Conservation (phyloP, 1,140 invertebrate genomes). For the Drosophila ercepeae region DNA sequence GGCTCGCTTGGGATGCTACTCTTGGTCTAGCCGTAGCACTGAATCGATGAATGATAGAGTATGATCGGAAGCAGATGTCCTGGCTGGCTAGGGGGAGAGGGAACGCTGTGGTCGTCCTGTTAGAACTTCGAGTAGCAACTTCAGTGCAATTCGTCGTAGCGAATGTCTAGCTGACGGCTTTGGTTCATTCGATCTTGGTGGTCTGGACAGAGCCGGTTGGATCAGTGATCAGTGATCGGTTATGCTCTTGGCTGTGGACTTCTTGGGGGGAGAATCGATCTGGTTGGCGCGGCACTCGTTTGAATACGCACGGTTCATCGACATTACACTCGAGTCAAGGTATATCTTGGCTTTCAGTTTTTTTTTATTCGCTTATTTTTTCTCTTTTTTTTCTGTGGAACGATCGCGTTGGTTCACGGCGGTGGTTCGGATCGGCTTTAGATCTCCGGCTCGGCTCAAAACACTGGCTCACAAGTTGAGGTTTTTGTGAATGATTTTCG, state of each 20-base stretch:
- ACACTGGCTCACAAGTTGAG: slow-evolving; percentile 51
- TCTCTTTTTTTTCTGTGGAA: slow-evolving; percentile 1
- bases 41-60: neutral
- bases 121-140: neutral
- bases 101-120: neutral
- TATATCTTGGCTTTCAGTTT: slow-evolving; percentile 33
- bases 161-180: slow-evolving; percentile 59
- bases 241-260: slow-evolving; percentile 17
- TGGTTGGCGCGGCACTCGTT: slow-evolving; percentile 65
- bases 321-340: slow-evolving; percentile 76
- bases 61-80: slow-evolving; percentile 3
- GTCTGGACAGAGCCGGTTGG: neutral
- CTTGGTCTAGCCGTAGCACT: neutral
- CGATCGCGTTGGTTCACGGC: slow-evolving; percentile 13
- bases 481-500: slow-evolving; percentile 80
- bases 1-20: neutral
- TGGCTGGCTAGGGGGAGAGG: slow-evolving; percentile 1
- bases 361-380: slow-evolving; percentile 11
- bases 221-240: slow-evolving; percentile 4
- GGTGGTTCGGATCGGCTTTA: slow-evolving; percentile 4
- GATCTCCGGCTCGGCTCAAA: slow-evolving; percentile 26
- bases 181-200: slow-evolving; percentile 52
- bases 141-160: slow-evolving; percentile 49
- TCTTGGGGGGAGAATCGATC: slow-evolving; percentile 15
- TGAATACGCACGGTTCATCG: slow-evolving; percentile 73